Evolutionary conservation across 2,888 invertebrate species (phyloP).

Genomic region (Bombylius discolor): DNA sequence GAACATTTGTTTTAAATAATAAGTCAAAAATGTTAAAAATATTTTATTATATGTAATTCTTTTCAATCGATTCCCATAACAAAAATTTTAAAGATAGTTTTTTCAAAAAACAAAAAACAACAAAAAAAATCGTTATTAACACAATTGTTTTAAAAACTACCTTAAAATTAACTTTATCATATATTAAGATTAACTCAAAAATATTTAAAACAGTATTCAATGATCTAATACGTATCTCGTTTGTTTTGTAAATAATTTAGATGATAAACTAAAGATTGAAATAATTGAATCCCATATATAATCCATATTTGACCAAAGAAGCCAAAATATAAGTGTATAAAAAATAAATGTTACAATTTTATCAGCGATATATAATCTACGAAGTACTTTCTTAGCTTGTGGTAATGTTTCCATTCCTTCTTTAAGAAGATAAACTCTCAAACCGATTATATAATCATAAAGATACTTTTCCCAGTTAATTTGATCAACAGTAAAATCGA

Average conservation of each 20-base stretch:
- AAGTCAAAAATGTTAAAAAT: too few species aligned
- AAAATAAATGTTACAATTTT: conserved; percentile 26
- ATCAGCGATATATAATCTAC: conserved; percentile 41
- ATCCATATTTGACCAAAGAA: conserved; percentile 31
- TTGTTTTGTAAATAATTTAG: conserved; percentile 11
- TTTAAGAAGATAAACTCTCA: conserved; percentile 71
- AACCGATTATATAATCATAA: conserved; percentile 61
- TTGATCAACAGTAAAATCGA: conserved; percentile 42
- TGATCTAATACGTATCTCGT: conserved; percentile 2
- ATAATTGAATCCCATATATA: conserved; percentile 25
- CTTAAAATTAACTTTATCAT: too few species aligned
- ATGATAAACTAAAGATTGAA: conserved; percentile 21
- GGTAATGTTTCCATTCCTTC: conserved; percentile 68
- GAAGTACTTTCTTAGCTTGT: conserved; percentile 41
- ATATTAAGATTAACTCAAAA: neutral
- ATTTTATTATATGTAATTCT: too few species aligned
- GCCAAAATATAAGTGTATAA: conserved; percentile 25
- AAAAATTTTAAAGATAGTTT: too few species aligned
- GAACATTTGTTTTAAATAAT: too few species aligned
- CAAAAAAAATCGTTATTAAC: too few species aligned
- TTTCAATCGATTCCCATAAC: too few species aligned
- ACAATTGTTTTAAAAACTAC: too few species aligned
- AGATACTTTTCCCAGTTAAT: conserved; percentile 53
- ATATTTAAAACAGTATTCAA: neutral
- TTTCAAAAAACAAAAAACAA: too few species aligned